phyloP scores from a whole-genome alignment of 23 tunicate species.

The Trididemnum nubilum region DNA sequence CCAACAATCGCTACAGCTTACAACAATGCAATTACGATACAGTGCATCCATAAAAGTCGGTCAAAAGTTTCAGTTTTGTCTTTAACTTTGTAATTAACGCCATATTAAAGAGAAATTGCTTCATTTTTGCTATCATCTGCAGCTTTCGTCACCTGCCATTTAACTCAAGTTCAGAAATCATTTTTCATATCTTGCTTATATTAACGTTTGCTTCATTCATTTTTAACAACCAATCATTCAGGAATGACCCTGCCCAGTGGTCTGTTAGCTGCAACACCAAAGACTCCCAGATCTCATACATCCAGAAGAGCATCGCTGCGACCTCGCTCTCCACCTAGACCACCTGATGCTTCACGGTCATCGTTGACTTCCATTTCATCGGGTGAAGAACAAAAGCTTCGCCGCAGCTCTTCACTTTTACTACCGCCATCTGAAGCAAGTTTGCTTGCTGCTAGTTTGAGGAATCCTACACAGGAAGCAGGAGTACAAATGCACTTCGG shows the following conservation, averaged over 20 bases:
- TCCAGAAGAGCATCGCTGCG: slow-evolving; percentile 76
- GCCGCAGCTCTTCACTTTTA: slow-evolving; percentile 33
- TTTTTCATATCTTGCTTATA: slow-evolving; percentile 2
- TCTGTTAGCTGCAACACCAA: slow-evolving; percentile 55
- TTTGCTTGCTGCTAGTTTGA: background rate
- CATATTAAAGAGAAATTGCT: too few species aligned
- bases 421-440: slow-evolving; percentile 6
- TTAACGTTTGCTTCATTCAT: background rate
- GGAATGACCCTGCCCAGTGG: slow-evolving; percentile 77
- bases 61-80: too few species aligned
- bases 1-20: too few species aligned
- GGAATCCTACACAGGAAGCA: background rate
- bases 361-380: too few species aligned
- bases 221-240: slow-evolving; percentile 8
- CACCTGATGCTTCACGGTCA: background rate
- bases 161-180: too few species aligned
- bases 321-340: slow-evolving; percentile 66
- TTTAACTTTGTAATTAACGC: too few species aligned
- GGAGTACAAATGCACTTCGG: background rate
- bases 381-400: background rate
- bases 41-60: too few species aligned
- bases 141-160: too few species aligned
- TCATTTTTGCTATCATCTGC: too few species aligned
- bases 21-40: too few species aligned
- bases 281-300: slow-evolving; percentile 56